Percentiles rank a stretch among this genome's conserved stretches.
Conservation (phyloP, 2,888 invertebrate species). For the Elegia similella region DNA sequence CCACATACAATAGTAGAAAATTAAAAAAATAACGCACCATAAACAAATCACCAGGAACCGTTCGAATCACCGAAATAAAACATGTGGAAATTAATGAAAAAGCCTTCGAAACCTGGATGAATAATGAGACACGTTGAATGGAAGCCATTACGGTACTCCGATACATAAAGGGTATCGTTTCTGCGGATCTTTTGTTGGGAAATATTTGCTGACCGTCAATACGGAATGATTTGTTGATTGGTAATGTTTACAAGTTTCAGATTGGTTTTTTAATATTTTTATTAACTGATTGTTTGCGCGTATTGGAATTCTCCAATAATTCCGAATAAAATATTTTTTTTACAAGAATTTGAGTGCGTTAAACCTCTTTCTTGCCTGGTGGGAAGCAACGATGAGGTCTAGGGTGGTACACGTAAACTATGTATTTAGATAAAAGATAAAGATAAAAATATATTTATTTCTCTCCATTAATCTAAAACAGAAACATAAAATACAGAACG, state of each 20-base stretch:
- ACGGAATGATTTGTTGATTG: conserved; percentile 1
- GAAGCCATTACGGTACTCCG: conserved; percentile 2
- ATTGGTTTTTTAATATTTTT: too few species aligned
- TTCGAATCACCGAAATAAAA: conserved; percentile 9
- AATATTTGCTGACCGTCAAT: conserved; percentile 8
- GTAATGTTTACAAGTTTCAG: neutral
- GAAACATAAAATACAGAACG: too few species aligned
- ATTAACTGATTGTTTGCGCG: too few species aligned
- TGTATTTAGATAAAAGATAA: too few species aligned
- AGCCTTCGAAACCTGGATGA: conserved; percentile 9
- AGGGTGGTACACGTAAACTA: too few species aligned
- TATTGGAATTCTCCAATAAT: too few species aligned
- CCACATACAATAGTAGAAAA: neutral
- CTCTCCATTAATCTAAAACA: too few species aligned
- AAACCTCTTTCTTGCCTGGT: too few species aligned
- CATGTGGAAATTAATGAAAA: conserved; percentile 14
- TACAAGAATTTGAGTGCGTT: too few species aligned
- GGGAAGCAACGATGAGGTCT: too few species aligned
- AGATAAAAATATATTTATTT: too few species aligned
- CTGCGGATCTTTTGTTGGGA: neutral
- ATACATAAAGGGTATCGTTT: conserved; percentile 13
- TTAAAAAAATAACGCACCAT: neutral
- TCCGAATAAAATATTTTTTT: too few species aligned
- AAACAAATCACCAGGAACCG: conserved; percentile 7
- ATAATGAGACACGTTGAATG: conserved; percentile 14